Percentiles rank a stretch among this genome's conserved stretches.
Evolutionary conservation across 1,140 invertebrate genomes (phyloP).

Genomic region (Anastatus disparis): DNA sequence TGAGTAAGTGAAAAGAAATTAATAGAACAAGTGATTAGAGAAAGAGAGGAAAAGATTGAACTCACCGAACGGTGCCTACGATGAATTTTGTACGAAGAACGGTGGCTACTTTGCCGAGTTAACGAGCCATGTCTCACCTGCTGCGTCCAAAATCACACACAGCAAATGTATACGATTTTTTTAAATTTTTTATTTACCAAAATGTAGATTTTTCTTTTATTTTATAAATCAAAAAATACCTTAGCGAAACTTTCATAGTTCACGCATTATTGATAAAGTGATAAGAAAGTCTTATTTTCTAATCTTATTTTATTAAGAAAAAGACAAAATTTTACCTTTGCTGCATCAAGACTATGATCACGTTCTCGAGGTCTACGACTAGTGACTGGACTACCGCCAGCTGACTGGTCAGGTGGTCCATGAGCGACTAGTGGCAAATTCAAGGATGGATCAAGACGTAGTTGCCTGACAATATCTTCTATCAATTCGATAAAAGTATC

Average conservation of each 20-base stretch:
- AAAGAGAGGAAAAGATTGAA: slow-evolving; percentile 58
- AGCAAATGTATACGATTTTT: slow-evolving; percentile 56
- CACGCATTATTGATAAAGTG: slow-evolving; percentile 7
- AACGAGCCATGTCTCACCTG: slow-evolving; percentile 79
- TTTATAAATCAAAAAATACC: slow-evolving; percentile 20
- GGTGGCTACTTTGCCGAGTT: slow-evolving; percentile 73
- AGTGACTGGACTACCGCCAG: slow-evolving; percentile 66
- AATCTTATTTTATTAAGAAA: slow-evolving; percentile 45
- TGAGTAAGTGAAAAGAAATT: slow-evolving; percentile 18
- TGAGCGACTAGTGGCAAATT: slow-evolving; percentile 73
- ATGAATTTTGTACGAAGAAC: slow-evolving; percentile 75
- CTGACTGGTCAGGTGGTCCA: slow-evolving; percentile 63
- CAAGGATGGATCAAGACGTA: slow-evolving; percentile 81
- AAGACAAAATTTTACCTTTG: slow-evolving; percentile 56
- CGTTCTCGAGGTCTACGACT: slow-evolving; percentile 67
- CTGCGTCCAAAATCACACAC: slow-evolving; percentile 66
- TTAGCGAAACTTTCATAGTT: background rate
- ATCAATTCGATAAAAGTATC: slow-evolving; percentile 85
- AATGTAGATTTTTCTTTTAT: background rate
- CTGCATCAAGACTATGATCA: slow-evolving; percentile 64
- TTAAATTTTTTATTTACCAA: slow-evolving; percentile 34
- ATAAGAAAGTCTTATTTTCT: slow-evolving; percentile 39
- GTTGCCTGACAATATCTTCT: slow-evolving; percentile 84
- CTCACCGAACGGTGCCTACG: slow-evolving; percentile 80
- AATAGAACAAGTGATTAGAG: slow-evolving; percentile 30